Percentiles rank a stretch among this genome's conserved stretches.
Conservation (phyloP, 2,888 invertebrate genomes). For the Nesidiocoris tenuis region DNA sequence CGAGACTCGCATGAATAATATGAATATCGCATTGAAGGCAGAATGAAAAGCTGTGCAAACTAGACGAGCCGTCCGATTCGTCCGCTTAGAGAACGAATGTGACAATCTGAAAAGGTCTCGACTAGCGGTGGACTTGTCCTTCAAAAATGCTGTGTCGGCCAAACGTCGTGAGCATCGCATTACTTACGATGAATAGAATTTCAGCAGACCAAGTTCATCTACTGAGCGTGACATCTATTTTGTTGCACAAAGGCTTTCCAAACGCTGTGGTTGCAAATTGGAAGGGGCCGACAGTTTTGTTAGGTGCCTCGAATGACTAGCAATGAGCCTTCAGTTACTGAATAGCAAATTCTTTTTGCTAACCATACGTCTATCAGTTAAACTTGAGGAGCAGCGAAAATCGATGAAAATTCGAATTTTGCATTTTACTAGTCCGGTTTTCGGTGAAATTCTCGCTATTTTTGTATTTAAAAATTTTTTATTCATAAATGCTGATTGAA, state of each 20-base stretch:
- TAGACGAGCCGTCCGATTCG: background rate
- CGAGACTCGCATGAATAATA: background rate
- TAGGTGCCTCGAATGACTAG: too few relatives aligned
- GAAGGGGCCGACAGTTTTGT: too few relatives aligned
- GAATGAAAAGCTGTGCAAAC: background rate
- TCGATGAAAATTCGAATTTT: too few relatives aligned
- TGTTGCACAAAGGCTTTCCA: background rate
- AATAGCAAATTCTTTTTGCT: too few relatives aligned
- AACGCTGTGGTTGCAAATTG: background rate
- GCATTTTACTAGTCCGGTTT: too few relatives aligned
- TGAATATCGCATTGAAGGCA: background rate
- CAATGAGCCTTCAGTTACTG: too few relatives aligned
- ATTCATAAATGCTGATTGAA: too few relatives aligned
- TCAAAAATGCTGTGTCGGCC: background rate
- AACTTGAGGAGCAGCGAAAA: too few relatives aligned
- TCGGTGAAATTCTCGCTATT: too few relatives aligned
- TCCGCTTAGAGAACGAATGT: background rate
- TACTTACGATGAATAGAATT: background rate
- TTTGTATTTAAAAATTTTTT: too few relatives aligned
- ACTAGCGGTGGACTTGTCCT: background rate
- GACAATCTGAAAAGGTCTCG: background rate
- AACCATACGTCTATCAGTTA: too few relatives aligned
- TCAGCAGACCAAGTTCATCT: background rate
- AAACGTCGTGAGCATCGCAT: background rate
- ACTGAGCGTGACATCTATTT: background rate